Conservation (phyloP, 2,113 vertebrate genomes). For the Cariama cristata region DNA sequence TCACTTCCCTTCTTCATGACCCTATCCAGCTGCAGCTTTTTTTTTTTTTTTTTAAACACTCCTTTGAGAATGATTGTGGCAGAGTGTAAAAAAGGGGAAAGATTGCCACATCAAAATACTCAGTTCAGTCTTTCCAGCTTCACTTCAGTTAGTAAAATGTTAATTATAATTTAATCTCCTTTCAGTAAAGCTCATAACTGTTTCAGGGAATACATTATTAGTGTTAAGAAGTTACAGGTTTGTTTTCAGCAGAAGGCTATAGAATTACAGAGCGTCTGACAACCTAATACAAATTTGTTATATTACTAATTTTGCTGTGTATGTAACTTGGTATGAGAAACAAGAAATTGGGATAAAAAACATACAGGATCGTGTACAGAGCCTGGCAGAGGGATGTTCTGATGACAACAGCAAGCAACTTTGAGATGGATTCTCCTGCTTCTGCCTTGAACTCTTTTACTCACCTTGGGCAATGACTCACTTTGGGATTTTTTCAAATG, state of each 20-base stretch:
- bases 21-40: neutral
- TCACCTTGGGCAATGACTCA: neutral
- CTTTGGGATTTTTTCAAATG: rapidly evolving
- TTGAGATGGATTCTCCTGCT: neutral
- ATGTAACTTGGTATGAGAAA: neutral
- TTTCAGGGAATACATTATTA: neutral
- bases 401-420: neutral
- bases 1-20: neutral
- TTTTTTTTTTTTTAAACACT: neutral
- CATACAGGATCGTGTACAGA: neutral
- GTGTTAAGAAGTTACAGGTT: neutral
- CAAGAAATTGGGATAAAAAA: neutral
- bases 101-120: neutral
- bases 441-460: neutral
- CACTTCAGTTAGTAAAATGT: neutral
- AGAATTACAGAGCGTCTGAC: neutral
- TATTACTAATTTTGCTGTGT: neutral
- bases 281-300: neutral
- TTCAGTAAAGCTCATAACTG: neutral
- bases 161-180: neutral
- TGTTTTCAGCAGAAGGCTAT: neutral
- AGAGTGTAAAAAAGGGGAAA: neutral
- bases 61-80: neutral
- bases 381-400: neutral
- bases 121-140: neutral